These are phyloP conservation scores for Calidris pygmaea DNA, from an alignment of 2,113 vertebrate genomes.

Conservation along the genomic window DNA sequence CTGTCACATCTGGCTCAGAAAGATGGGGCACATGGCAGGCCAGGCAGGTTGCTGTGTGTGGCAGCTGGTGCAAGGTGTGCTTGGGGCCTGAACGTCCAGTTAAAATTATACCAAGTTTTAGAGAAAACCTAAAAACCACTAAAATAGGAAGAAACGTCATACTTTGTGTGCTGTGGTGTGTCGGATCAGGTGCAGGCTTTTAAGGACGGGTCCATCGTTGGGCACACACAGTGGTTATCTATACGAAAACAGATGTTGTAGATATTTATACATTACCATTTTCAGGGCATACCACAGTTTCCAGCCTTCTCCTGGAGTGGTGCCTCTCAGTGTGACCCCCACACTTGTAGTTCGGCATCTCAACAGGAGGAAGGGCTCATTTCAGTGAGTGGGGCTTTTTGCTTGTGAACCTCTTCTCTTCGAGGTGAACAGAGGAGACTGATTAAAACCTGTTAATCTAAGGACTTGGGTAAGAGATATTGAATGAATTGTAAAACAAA, in stretches of 20 bases:
- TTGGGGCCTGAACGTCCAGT: background rate
- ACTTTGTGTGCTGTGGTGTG: background rate
- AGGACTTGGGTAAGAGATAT: background rate
- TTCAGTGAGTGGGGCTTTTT: background rate
- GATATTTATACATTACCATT: background rate
- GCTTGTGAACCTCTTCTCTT: background rate
- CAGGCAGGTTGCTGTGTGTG: background rate
- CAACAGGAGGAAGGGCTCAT: background rate
- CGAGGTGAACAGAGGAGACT: background rate
- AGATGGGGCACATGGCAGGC: too few relatives aligned
- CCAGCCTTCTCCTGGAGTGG: background rate
- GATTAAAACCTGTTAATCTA: background rate
- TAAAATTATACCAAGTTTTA: background rate
- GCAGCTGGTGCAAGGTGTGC: background rate
- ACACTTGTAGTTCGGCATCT: background rate
- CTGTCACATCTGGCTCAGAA: background rate
- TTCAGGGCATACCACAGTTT: background rate
- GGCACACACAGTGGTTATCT: background rate
- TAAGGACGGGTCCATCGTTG: background rate
- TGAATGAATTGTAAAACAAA: background rate
- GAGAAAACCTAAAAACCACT: background rate
- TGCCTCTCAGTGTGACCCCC: background rate
- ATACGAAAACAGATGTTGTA: background rate
- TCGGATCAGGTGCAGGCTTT: rapidly evolving
- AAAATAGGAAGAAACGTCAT: background rate